These are phyloP conservation scores for Pristionchus mayeri DNA, from an alignment of 2,888 invertebrate species.

Conservation along the genomic window DNA sequence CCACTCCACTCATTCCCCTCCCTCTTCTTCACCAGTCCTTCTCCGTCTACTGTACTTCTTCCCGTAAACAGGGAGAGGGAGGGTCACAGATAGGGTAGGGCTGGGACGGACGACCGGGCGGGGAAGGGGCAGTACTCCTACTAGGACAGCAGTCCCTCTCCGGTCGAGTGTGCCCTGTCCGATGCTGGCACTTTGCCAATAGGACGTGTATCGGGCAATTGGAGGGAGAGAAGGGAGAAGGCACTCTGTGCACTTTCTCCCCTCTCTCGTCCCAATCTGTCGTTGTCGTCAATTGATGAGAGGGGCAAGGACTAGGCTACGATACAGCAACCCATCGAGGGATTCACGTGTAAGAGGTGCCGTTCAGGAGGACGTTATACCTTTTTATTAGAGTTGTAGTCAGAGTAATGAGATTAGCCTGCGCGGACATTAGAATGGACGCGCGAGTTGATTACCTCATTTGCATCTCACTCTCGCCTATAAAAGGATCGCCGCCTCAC, in stretches of 20 bases:
- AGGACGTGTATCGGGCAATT: conserved; percentile 13
- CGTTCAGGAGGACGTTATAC: no score
- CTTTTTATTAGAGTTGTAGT: no score
- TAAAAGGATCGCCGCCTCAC: no score
- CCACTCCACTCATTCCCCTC: neutral
- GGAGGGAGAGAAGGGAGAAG: neutral
- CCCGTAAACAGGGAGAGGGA: conserved; percentile 10
- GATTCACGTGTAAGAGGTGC: no score
- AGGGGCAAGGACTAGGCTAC: neutral
- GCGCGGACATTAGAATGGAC: no score
- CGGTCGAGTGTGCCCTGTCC: neutral
- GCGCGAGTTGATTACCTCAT: no score
- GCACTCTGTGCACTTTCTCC: neutral
- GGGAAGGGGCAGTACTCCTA: neutral
- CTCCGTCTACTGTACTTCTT: neutral
- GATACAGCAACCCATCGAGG: no score
- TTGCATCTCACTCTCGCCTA: no score
- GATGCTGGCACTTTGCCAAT: neutral
- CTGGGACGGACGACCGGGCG: neutral
- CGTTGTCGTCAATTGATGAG: neutral
- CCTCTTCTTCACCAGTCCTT: neutral
- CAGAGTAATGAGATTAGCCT: no score
- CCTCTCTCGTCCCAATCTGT: neutral
- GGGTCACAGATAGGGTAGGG: conserved; percentile 25
- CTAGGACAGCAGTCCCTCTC: conserved; percentile 14